Conservation (phyloP, 2,113 vertebrate species). For the Circaetus gallicus region DNA sequence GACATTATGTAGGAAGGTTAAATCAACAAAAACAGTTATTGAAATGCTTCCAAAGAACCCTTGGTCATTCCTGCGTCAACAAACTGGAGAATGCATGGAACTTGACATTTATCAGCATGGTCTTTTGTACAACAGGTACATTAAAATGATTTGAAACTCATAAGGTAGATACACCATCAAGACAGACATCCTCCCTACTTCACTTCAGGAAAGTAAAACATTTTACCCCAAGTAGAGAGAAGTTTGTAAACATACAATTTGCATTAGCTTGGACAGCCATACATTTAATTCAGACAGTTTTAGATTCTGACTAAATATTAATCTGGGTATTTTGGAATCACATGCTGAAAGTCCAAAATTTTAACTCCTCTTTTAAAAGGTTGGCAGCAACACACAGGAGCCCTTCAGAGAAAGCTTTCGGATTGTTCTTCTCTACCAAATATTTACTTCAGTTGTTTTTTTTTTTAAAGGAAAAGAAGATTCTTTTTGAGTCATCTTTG, state of each 20-base stretch:
- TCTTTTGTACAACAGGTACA: background rate
- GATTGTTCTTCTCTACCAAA: background rate
- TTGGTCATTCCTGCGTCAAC: background rate
- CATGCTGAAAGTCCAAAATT: background rate
- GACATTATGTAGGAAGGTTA: background rate
- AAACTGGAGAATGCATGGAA: background rate
- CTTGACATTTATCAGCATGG: background rate
- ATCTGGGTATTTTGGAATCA: background rate
- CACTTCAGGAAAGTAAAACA: background rate
- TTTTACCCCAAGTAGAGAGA: background rate
- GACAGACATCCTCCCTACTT: background rate
- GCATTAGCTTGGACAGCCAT: background rate
- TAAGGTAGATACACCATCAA: background rate
- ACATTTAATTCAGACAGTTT: background rate
- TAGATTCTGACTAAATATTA: constrained; percentile 18
- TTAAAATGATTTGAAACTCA: background rate
- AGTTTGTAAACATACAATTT: background rate
- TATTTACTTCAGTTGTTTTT: background rate
- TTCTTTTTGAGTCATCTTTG: background rate
- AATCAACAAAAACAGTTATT: background rate
- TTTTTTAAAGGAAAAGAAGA: background rate
- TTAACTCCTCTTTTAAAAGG: background rate
- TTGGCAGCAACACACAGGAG: background rate
- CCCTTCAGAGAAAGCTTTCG: background rate
- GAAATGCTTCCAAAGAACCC: background rate